phyloP scores from a whole-genome alignment of 2,113 vertebrate species.

The Orthonyx spaldingii region DNA sequence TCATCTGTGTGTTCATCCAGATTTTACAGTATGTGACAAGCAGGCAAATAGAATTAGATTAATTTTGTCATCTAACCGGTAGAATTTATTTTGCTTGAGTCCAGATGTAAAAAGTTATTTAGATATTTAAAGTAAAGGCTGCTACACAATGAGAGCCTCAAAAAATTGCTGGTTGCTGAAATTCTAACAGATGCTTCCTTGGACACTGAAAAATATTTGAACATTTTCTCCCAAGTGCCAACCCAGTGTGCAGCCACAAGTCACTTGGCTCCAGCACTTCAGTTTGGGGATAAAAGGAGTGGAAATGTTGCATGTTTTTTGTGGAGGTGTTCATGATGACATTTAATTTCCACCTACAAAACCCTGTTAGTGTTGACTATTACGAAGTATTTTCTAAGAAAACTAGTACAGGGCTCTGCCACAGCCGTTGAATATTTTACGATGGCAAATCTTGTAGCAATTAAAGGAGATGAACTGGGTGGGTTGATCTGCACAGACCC shows the following conservation, averaged over 20 bases:
- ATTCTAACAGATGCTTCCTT: background rate
- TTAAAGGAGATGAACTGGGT: background rate
- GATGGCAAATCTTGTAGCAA: background rate
- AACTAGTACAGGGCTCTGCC: background rate
- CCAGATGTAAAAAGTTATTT: background rate
- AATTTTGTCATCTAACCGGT: background rate
- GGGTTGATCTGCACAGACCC: background rate
- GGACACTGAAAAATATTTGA: background rate
- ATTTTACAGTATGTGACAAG: background rate
- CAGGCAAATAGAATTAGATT: background rate
- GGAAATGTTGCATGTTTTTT: background rate
- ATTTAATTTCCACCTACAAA: background rate
- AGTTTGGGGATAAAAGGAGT: background rate
- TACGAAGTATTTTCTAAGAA: background rate
- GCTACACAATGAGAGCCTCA: background rate
- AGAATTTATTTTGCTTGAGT: background rate
- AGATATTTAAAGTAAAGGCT: background rate
- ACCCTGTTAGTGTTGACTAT: background rate
- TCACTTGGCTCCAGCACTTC: background rate
- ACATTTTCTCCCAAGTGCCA: background rate
- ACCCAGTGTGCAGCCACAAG: background rate
- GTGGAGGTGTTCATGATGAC: background rate
- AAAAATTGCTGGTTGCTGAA: background rate
- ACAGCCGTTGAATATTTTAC: background rate
- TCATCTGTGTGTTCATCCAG: background rate